Base-by-base conservation (phyloP, 2,113 vertebrate genomes). In the Ageneiosus marmoratus region DNA sequence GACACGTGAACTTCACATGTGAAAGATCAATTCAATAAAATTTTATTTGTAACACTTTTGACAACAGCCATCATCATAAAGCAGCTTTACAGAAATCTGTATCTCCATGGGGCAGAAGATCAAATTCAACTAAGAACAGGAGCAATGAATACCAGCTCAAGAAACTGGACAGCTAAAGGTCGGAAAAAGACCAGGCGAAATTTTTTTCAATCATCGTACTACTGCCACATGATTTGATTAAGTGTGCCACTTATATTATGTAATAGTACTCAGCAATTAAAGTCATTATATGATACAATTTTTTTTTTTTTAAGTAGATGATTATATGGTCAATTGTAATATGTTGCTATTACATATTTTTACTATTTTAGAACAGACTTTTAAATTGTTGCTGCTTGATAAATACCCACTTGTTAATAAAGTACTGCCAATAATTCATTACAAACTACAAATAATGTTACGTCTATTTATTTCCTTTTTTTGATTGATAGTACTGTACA, bases 391-490 rank as follows among this genome's bases (percentile, higher is more conserved):
- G 5, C 22, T 34, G 20, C 15, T 67, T 67, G 9, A 37, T 37
- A 67, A 67, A 67, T 67, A 10, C 3, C 32, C 11, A 22, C 18
- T 34, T 67, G 37, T 37, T 37, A 37, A 65, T 65, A 16, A 34
- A 34, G 16, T 20, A 32, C 16, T 4, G 22, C 16, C 32, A 70
- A 51, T 16, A 48, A 22, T 63, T 48, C 70, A 63, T 69, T 16
- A 72, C 34, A 34, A 41, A 9, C 15, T 67, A 12, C 73, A 77
- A 51, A 85, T 72, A 22, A 69, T 8, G 41, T 15, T 34, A 55
- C 9, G 3, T 77, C 34, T 37, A 29, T 44, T 79, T 74, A 18
- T 70, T 77, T 82, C 12, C 69, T 50, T 62, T 63, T 44, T 82
- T 82, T 50, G 24, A 41, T 80, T 53, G 34, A 10, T n/a, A 51